phyloP scores from a whole-genome alignment of 2,797 vertebrate genomes.

The Helarctos malayanus region DNA sequence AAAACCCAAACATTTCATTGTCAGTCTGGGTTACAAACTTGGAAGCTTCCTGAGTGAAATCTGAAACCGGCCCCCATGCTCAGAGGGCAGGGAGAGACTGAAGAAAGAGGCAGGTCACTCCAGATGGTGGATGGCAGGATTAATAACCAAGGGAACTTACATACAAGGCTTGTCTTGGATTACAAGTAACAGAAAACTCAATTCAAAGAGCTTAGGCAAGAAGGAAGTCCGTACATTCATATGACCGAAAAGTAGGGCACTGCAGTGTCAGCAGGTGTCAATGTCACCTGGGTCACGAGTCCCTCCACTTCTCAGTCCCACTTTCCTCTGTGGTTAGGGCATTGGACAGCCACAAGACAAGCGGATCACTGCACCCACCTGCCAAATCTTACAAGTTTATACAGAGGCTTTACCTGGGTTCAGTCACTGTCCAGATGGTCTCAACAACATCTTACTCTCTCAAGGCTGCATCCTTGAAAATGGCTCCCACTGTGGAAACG shows the following conservation, averaged over 20 bases:
- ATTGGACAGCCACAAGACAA: neutral
- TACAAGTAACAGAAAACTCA: slow-evolving; percentile 5
- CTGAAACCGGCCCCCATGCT: neutral
- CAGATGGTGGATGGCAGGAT: neutral
- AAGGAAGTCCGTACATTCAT: neutral
- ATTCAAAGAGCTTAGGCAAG: neutral
- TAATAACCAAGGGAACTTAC: neutral
- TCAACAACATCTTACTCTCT: neutral
- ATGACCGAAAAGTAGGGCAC: neutral
- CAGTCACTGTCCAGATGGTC: neutral
- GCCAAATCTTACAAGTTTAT: neutral
- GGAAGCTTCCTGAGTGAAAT: neutral
- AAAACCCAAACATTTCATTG: neutral
- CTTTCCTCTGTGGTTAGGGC: no score
- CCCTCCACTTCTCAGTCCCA: no score
- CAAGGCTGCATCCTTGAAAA: neutral
- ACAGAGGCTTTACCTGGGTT: neutral
- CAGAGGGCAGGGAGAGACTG: neutral
- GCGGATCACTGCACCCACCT: neutral
- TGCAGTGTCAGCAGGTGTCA: neutral
- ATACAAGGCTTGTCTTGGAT: neutral
- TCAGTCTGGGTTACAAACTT: neutral
- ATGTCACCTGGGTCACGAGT: neutral
- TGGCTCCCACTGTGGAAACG: neutral
- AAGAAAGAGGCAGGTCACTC: neutral